Percentiles rank a stretch among this genome's conserved stretches.
These are phyloP conservation scores for Odocoileus virginianus DNA, from an alignment of 2,113 vertebrate species.

Conservation along the genomic window DNA sequence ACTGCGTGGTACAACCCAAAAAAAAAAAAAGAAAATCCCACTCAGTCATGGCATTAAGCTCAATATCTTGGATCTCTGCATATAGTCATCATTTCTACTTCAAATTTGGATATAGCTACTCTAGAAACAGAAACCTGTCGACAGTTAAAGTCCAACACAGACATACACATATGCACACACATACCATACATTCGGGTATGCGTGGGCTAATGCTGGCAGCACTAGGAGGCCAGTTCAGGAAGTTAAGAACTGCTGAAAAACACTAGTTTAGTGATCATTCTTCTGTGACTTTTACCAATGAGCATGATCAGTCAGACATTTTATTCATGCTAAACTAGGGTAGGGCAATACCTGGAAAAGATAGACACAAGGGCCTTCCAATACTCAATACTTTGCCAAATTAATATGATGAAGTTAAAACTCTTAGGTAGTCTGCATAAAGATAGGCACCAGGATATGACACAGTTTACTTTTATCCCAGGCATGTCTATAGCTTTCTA, in stretches of 20 bases:
- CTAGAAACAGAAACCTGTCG: not conserved
- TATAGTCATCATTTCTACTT: not conserved
- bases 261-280: not conserved
- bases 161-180: not conserved
- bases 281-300: not conserved
- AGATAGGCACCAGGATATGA: not conserved
- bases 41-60: not conserved
- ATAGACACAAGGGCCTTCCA: not conserved
- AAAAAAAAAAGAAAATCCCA: too few relatives aligned
- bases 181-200: not conserved
- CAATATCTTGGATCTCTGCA: not conserved
- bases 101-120: not conserved
- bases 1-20: not conserved
- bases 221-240: not conserved
- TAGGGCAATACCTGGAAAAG: not conserved
- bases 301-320: not conserved
- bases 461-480: not conserved
- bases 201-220: not conserved
- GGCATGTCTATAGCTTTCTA: not conserved
- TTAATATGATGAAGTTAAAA: not conserved
- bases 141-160: not conserved
- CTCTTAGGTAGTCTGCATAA: not conserved
- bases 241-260: not conserved
- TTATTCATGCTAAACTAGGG: not conserved
- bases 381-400: not conserved